A percentile compares a stretch with the other conserved stretches of the same genome.
Conservation (phyloP, 1,140 invertebrate species). For the Drosophila obscura region DNA sequence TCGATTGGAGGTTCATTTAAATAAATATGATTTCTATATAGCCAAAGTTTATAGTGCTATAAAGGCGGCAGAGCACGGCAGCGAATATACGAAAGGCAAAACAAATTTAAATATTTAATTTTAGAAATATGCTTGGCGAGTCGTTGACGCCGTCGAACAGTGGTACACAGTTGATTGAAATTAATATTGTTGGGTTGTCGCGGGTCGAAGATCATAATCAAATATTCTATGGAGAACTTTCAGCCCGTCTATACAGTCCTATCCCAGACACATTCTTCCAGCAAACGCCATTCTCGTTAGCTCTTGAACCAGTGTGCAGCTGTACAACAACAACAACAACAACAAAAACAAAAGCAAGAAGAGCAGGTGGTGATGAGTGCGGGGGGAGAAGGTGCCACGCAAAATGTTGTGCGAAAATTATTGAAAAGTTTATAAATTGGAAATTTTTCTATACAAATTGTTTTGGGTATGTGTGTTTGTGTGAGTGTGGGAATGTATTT, state of each 20-base stretch:
- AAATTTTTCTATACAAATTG: conserved; percentile 61
- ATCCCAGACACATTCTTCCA: too few relatives aligned
- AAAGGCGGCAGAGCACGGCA: conserved; percentile 47
- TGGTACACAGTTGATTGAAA: conserved; percentile 15
- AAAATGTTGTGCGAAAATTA: conserved; percentile 54
- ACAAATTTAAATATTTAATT: conserved; percentile 81
- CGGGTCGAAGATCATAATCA: neutral
- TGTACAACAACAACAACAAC: conserved; percentile 2
- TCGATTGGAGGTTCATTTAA: conserved; percentile 44
- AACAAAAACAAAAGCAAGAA: neutral
- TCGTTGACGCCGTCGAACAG: conserved; percentile 70
- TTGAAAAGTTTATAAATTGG: conserved; percentile 69
- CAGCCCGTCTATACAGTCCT: neutral
- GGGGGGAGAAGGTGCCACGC: conserved; percentile 16
- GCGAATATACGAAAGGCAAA: conserved; percentile 49
- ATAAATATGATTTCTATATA: conserved; percentile 48
- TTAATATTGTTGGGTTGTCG: too few relatives aligned
- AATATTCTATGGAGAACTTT: too few relatives aligned
- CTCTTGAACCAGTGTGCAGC: conserved; percentile 37
- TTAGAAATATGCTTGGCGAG: conserved; percentile 58
- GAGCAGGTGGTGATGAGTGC: conserved; percentile 63
- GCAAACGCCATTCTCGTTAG: too few relatives aligned
- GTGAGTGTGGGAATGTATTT: conserved; percentile 57
- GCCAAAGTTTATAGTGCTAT: conserved; percentile 44
- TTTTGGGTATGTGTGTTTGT: conserved; percentile 10